phyloP scores from a whole-genome alignment of 2,888 invertebrate species.

The Gymnosoma rotundatum region DNA sequence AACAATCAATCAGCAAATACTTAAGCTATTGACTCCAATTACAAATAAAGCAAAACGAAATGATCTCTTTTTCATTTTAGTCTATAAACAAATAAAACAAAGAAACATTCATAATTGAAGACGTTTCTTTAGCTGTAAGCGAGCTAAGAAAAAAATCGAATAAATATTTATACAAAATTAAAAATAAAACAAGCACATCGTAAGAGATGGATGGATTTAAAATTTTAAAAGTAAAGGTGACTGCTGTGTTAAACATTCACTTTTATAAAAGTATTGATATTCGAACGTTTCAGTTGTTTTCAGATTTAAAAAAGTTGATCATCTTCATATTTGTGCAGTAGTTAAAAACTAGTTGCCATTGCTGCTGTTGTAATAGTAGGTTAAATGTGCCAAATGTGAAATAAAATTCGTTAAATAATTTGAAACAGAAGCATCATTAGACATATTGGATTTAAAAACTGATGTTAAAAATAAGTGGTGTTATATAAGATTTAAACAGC shows the following conservation, averaged over 20 bases:
- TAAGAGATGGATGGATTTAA: constrained; percentile 50
- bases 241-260: constrained; percentile 57
- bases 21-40: constrained; percentile 11
- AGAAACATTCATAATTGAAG: neutral
- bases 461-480: neutral
- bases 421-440: constrained; percentile 18
- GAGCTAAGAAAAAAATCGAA: neutral
- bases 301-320: constrained; percentile 5
- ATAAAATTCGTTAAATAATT: neutral
- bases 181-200: constrained; percentile 15
- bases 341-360: neutral
- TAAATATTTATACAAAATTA: neutral
- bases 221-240: constrained; percentile 60
- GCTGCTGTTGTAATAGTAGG: constrained; percentile 1
- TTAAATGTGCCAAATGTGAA: constrained; percentile 34
- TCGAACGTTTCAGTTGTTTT: neutral
- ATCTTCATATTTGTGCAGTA: constrained; percentile 20
- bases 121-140: too few relatives aligned
- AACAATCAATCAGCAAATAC: too few relatives aligned
- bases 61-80: neutral
- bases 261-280: constrained; percentile 28
- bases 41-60: constrained; percentile 27
- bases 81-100: neutral
- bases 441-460: constrained; percentile 25
- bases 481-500: neutral